These are phyloP conservation scores for Psylliodes chrysocephalus DNA, from an alignment of 2,888 invertebrate species.

Conservation along the genomic window DNA sequence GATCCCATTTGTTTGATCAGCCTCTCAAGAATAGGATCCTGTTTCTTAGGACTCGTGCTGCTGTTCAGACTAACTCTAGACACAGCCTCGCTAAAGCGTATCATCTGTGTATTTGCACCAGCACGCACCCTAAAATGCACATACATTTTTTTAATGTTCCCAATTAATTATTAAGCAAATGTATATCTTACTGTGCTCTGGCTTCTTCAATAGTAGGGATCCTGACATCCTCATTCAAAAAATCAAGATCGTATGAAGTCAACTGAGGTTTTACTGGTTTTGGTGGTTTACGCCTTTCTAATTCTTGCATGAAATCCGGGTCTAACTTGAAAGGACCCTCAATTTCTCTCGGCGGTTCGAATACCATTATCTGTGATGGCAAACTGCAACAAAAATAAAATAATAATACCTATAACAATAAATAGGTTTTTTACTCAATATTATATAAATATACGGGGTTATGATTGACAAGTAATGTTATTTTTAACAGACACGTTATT, in stretches of 20 bases:
- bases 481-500: too few species aligned
- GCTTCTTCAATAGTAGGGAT: slow-evolving; percentile 57
- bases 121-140: neutral
- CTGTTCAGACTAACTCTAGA: slow-evolving; percentile 22
- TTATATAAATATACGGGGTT: too few species aligned
- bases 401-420: too few species aligned
- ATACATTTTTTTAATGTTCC: neutral
- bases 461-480: too few species aligned
- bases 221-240: slow-evolving; percentile 59
- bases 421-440: too few species aligned
- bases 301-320: slow-evolving; percentile 74
- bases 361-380: slow-evolving; percentile 62
- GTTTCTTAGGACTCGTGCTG: slow-evolving; percentile 43
- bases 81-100: slow-evolving; percentile 51
- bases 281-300: slow-evolving; percentile 66
- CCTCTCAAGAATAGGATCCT: slow-evolving; percentile 43
- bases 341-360: slow-evolving; percentile 64
- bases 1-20: slow-evolving; percentile 44
- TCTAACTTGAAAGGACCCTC: slow-evolving; percentile 84
- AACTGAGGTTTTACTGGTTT: slow-evolving; percentile 50
- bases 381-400: too few species aligned
- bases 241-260: slow-evolving; percentile 61
- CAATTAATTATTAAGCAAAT: too few species aligned
- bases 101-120: slow-evolving; percentile 58
- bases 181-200: slow-evolving; percentile 54